Conservation (phyloP, 1,140 invertebrate species). For the Apis cerana region DNA sequence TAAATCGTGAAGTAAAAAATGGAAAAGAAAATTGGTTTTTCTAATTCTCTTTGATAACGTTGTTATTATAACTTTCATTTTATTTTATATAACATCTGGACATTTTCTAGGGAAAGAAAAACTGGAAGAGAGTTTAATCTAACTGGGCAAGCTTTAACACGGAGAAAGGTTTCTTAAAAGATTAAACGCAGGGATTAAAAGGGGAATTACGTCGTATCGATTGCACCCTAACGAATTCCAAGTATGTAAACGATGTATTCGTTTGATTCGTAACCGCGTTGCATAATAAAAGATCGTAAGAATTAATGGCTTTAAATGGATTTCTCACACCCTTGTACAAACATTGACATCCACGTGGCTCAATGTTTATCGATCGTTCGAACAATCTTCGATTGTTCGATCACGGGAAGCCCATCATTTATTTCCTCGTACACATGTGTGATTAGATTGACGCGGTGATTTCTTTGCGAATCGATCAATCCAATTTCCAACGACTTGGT, state of each 20-base stretch:
- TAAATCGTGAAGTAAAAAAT: too few species aligned
- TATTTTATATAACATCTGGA: too few species aligned
- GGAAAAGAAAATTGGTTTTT: too few species aligned
- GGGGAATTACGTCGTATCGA: conserved; percentile 25
- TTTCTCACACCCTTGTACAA: neutral
- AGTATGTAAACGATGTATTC: neutral
- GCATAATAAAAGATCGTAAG: neutral
- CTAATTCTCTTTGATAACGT: too few species aligned
- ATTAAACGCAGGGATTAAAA: neutral
- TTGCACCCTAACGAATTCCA: neutral
- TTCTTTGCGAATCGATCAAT: conserved; percentile 1
- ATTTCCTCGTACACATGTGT: neutral
- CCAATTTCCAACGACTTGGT: neutral
- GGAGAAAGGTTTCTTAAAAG: neutral
- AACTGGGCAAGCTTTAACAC: too few species aligned
- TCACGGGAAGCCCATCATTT: neutral
- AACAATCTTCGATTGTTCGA: conserved; percentile 1
- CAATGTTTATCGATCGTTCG: neutral
- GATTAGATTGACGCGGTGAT: neutral
- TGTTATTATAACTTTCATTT: too few species aligned
- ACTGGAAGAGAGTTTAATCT: too few species aligned
- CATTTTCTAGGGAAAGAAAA: too few species aligned
- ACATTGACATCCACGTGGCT: neutral
- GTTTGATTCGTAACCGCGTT: neutral
- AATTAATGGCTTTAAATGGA: neutral